A percentile compares a stretch with the other conserved stretches of the same genome.
Conservation (phyloP, 2,888 invertebrate species). For the Zonitis immaculata region DNA sequence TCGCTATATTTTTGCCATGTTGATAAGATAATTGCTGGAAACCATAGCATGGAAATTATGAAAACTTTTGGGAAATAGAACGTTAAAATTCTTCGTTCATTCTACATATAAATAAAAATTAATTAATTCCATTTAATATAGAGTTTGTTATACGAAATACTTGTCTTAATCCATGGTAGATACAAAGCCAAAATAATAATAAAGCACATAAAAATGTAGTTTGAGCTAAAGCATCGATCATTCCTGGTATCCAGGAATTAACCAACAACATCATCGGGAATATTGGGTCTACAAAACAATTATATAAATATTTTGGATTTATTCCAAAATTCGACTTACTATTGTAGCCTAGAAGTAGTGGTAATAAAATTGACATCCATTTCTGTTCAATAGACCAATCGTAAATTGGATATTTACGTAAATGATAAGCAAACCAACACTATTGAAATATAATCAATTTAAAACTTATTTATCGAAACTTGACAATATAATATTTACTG, state of each 20-base stretch:
- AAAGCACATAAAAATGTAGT: conserved; percentile 83
- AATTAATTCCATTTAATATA: too few relatives aligned
- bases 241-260: conserved; percentile 86
- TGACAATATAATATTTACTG: conserved; percentile 60
- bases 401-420: conserved; percentile 79
- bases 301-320: conserved; percentile 1
- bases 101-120: too few relatives aligned
- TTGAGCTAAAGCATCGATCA: conserved; percentile 86
- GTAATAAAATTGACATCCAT: conserved; percentile 87
- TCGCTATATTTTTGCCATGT: conserved; percentile 90
- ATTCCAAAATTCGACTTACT: conserved; percentile 57
- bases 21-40: conserved; percentile 77
- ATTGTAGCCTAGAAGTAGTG: conserved; percentile 83
- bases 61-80: conserved; percentile 90
- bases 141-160: conserved; percentile 54
- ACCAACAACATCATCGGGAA: conserved; percentile 87
- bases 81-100: conserved; percentile 75
- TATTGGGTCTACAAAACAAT: conserved; percentile 82
- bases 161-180: conserved; percentile 92
- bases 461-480: not conserved
- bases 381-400: conserved; percentile 99
- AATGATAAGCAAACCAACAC: conserved; percentile 90
- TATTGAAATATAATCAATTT: conserved; percentile 49
- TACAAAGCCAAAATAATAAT: conserved; percentile 90
- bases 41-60: conserved; percentile 81